Conservation (phyloP, 2,888 invertebrate species). For the Cantharis flavilabris region DNA sequence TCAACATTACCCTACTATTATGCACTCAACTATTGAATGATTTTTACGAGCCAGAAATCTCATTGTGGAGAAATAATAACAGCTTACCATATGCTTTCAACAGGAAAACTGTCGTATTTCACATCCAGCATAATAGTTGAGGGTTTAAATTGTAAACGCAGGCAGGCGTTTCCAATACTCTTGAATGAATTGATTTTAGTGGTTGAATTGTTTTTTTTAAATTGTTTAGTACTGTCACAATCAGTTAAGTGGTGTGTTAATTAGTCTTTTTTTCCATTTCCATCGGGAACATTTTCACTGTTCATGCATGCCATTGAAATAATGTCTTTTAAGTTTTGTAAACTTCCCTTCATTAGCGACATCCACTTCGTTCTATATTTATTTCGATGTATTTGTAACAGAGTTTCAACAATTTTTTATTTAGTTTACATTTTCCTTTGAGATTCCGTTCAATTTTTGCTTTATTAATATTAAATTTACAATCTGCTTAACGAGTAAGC, state of each 20-base stretch:
- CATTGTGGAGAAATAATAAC: conserved; percentile 32
- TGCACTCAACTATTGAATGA: neutral
- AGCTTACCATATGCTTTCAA: conserved; percentile 36
- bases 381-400: neutral
- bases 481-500: too few relatives aligned
- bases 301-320: neutral
- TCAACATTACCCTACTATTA: conserved; percentile 5
- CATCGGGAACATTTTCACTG: neutral
- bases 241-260: neutral
- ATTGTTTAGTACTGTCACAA: neutral
- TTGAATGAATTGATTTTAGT: conserved; percentile 13
- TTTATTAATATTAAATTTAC: too few relatives aligned
- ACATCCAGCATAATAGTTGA: conserved; percentile 33
- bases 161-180: conserved; percentile 30
- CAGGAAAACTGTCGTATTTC: conserved; percentile 39
- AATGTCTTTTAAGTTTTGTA: neutral
- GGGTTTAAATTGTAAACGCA: conserved; percentile 27
- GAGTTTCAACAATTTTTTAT: neutral
- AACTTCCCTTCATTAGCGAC: too few relatives aligned
- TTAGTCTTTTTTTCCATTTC: neutral
- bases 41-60: conserved; percentile 23
- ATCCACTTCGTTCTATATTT: neutral
- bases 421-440: neutral
- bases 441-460: neutral
- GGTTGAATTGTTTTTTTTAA: neutral